These are phyloP conservation scores for Phallusia fumigata DNA, from an alignment of 23 tunicate species.

Conservation along the genomic window DNA sequence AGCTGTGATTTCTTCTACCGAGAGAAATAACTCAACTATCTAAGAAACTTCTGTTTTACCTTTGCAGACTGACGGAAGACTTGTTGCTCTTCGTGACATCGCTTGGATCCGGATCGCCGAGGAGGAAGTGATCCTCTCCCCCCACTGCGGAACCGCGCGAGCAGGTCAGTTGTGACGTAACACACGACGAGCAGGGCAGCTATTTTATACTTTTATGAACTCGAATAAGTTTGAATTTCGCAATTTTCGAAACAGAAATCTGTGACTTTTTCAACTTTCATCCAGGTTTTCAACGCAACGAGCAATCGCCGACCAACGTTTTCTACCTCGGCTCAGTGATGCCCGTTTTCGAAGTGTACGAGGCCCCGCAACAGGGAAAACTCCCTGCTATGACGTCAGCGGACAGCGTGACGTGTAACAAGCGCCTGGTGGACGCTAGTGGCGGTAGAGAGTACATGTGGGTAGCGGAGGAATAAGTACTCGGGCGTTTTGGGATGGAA, in stretches of 20 bases:
- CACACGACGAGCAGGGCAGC: no score
- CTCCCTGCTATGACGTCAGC: background rate
- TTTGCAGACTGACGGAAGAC: conserved; percentile 34
- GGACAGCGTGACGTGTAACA: conserved; percentile 17
- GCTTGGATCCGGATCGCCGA: conserved; percentile 69
- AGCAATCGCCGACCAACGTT: background rate
- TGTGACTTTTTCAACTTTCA: no score
- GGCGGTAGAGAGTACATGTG: conserved; percentile 23
- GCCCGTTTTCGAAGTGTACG: conserved; percentile 48
- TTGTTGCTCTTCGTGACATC: conserved; percentile 59
- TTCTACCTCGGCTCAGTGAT: conserved; percentile 33
- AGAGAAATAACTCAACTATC: no score
- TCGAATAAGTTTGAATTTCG: no score
- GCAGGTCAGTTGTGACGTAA: background rate
- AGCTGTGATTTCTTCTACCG: no score
- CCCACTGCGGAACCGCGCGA: conserved; percentile 36
- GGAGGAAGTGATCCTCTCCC: conserved; percentile 64
- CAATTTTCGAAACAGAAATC: no score
- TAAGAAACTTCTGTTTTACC: no score
- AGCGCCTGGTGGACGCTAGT: conserved; percentile 21
- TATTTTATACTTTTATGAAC: no score
- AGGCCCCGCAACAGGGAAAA: background rate
- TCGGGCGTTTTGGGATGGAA: background rate
- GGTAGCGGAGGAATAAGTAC: conserved; percentile 5
- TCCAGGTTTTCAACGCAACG: background rate